phyloP scores from a whole-genome alignment of 2,888 invertebrate genomes.

The Dolichopus griseipennis region DNA sequence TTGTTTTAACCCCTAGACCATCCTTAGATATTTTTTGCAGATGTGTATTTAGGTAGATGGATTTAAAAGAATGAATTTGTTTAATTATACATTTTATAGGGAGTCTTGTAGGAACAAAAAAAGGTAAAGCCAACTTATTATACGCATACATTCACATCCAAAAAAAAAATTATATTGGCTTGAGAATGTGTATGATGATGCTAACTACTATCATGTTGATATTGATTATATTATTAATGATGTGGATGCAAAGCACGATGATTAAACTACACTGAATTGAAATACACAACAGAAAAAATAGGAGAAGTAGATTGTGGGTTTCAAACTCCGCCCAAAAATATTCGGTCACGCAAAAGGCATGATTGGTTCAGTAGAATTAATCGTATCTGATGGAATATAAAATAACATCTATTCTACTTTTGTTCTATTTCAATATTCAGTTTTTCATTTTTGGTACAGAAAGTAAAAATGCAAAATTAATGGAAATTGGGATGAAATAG shows the following conservation, averaged over 20 bases:
- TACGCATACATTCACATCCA: neutral
- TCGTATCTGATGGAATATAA: neutral
- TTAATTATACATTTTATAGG: neutral
- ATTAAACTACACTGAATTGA: neutral
- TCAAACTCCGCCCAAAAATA: neutral
- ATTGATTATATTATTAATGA: too few relatives aligned
- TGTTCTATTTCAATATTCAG: neutral
- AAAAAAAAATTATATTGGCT: neutral
- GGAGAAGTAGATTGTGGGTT: neutral
- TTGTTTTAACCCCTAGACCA: too few relatives aligned
- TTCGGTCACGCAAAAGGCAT: constrained; percentile 1
- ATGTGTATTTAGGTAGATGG: too few relatives aligned
- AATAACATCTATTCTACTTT: neutral
- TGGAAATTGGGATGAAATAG: too few relatives aligned
- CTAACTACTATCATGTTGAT: too few relatives aligned
- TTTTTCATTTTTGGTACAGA: neutral
- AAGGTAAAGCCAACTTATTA: neutral
- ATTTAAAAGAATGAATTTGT: too few relatives aligned
- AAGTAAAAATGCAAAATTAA: too few relatives aligned
- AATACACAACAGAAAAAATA: too few relatives aligned
- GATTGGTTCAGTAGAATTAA: constrained; percentile 1
- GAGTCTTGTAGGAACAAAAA: neutral
- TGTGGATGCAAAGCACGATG: too few relatives aligned
- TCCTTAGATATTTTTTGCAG: too few relatives aligned
- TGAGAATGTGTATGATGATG: neutral